phyloP scores from a whole-genome alignment of 2,113 vertebrate genomes.

The Brevimyrus niger region DNA sequence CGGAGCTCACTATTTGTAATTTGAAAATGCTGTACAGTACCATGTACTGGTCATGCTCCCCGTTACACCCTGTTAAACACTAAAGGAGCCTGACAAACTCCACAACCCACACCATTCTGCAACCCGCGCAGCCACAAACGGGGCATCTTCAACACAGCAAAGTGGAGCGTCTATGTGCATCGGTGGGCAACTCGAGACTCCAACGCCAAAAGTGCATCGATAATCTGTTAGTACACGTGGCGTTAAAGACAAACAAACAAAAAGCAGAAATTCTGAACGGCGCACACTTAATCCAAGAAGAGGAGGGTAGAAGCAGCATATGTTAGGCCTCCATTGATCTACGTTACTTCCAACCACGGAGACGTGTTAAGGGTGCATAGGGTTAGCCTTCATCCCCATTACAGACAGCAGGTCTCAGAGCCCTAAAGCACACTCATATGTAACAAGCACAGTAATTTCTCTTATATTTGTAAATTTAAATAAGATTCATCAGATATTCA shows the following conservation, averaged over 20 bases:
- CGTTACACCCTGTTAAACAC: neutral
- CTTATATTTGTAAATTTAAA: neutral
- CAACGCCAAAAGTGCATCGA: neutral
- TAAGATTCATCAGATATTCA: neutral
- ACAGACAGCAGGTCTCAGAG: neutral
- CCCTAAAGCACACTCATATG: neutral
- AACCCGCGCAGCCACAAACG: neutral
- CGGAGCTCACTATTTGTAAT: neutral
- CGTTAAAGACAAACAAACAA: conserved; percentile 4
- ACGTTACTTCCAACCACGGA: neutral
- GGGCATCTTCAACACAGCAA: neutral
- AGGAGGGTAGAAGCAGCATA: neutral
- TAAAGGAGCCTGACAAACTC: neutral
- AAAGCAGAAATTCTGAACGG: neutral
- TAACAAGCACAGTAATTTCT: neutral
- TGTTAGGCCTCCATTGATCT: neutral
- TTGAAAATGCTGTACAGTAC: neutral
- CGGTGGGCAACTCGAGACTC: neutral
- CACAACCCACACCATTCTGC: neutral
- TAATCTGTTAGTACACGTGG: conserved; percentile 6
- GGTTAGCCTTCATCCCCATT: neutral
- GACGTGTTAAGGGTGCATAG: neutral
- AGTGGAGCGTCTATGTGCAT: neutral
- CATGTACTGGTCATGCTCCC: neutral
- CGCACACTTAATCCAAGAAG: neutral